phyloP scores from a whole-genome alignment of 2,888 invertebrate genomes.

The Ametastegia equiseti region DNA sequence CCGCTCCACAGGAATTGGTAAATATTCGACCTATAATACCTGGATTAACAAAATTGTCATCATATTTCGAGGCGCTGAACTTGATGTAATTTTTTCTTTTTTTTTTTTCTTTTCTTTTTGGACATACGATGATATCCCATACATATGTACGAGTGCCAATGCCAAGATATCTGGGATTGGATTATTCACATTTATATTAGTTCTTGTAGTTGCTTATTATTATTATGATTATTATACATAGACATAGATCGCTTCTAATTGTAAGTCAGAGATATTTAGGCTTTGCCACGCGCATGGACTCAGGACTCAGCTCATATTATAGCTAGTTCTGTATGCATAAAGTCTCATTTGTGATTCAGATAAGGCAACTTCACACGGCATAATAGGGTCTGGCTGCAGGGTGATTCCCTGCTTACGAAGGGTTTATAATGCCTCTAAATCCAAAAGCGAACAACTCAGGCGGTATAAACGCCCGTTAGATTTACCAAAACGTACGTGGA shows the following conservation, averaged over 20 bases:
- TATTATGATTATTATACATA: not conserved
- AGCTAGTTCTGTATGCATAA: conserved; percentile 14
- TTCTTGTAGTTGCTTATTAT: not conserved
- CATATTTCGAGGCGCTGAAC: too few species aligned
- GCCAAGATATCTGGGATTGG: not conserved
- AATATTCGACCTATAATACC: not conserved
- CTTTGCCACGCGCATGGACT: conserved; percentile 25
- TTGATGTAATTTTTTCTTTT: too few species aligned
- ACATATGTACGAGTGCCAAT: too few species aligned
- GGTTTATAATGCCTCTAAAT: conserved; percentile 44
- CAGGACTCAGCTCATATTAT: not conserved
- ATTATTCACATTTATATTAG: conserved; percentile 27
- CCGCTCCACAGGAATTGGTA: not conserved
- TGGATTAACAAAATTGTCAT: too few species aligned
- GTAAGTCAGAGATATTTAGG: conserved; percentile 28
- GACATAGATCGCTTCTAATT: not conserved
- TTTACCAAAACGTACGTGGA: not conserved
- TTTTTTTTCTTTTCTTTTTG: too few species aligned
- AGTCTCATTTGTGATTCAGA: conserved; percentile 44
- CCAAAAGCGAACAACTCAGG: conserved; percentile 10
- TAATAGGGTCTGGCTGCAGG: conserved; percentile 38
- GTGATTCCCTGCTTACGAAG: conserved; percentile 34
- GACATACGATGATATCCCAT: too few species aligned
- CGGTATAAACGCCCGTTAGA: not conserved
- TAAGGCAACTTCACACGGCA: conserved; percentile 46